A percentile compares a stretch with the other conserved stretches of the same genome.
Evolutionary conservation across 1,140 invertebrate genomes (phyloP).

Genomic region (Papilio polyxenes): DNA sequence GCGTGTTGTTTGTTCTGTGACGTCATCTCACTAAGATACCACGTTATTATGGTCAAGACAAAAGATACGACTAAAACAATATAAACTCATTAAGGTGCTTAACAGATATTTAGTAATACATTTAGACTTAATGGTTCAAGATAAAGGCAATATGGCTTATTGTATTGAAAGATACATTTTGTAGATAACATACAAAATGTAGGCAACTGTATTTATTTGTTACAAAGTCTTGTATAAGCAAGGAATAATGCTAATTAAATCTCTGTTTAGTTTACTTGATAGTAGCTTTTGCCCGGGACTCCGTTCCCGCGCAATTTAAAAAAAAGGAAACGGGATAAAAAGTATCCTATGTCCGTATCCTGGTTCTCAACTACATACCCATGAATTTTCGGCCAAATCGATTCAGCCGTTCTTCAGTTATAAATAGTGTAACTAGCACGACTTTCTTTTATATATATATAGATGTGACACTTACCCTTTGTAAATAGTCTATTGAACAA

Average conservation of each 20-base stretch:
- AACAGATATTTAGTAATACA: background rate
- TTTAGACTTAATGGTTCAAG: background rate
- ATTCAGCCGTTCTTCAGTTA: too few relatives aligned
- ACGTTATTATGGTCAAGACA: background rate
- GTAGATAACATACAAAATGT: conserved; percentile 7
- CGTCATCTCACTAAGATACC: background rate
- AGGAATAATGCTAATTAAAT: conserved; percentile 1
- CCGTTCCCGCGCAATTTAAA: too few relatives aligned
- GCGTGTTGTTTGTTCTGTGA: too few relatives aligned
- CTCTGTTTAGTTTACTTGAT: background rate
- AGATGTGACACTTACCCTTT: background rate
- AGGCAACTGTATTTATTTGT: background rate
- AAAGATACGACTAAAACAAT: background rate
- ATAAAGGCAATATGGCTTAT: background rate
- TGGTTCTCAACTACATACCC: too few relatives aligned
- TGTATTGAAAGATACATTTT: conserved; percentile 15
- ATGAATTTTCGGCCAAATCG: too few relatives aligned
- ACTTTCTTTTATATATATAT: too few relatives aligned
- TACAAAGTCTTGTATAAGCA: background rate
- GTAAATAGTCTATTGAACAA: background rate
- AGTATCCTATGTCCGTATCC: too few relatives aligned
- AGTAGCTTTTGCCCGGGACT: too few relatives aligned
- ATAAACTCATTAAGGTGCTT: background rate
- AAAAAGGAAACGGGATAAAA: too few relatives aligned
- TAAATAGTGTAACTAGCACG: too few relatives aligned